Percentiles rank a stretch among this genome's conserved stretches.
phyloP scores from a whole-genome alignment of 2,113 vertebrate genomes.

The Centropus unirufus region DNA sequence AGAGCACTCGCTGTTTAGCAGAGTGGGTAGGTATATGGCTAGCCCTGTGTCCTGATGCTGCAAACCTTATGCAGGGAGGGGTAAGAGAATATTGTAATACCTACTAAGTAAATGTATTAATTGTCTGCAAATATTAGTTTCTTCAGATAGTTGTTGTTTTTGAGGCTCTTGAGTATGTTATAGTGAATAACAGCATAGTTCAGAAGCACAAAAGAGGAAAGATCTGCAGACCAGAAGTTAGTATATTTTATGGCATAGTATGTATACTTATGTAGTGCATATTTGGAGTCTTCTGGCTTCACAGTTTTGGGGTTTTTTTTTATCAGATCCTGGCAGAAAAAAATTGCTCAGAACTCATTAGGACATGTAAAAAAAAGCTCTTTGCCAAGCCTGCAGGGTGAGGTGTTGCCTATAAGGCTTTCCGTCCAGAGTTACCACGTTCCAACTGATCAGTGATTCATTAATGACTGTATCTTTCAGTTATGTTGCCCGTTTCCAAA shows the following conservation, averaged over 20 bases:
- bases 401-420: conserved; percentile 13
- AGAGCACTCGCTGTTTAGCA: background rate
- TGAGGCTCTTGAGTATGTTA: background rate
- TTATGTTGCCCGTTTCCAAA: background rate
- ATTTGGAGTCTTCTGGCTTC: background rate
- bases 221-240: background rate
- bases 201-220: background rate
- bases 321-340: background rate
- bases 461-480: background rate
- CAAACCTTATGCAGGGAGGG: background rate
- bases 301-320: background rate
- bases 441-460: background rate
- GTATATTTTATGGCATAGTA: background rate
- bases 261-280: background rate
- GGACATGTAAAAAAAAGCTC: background rate
- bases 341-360: background rate
- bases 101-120: background rate
- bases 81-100: background rate
- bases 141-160: background rate
- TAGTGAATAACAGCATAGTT: background rate
- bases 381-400: conserved; percentile 27
- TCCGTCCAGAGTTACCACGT: background rate
- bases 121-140: background rate
- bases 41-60: background rate
- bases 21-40: background rate